Base-by-base conservation (phyloP, 1,140 invertebrate genomes). In the Carcinoscorpius rotundicauda region DNA sequence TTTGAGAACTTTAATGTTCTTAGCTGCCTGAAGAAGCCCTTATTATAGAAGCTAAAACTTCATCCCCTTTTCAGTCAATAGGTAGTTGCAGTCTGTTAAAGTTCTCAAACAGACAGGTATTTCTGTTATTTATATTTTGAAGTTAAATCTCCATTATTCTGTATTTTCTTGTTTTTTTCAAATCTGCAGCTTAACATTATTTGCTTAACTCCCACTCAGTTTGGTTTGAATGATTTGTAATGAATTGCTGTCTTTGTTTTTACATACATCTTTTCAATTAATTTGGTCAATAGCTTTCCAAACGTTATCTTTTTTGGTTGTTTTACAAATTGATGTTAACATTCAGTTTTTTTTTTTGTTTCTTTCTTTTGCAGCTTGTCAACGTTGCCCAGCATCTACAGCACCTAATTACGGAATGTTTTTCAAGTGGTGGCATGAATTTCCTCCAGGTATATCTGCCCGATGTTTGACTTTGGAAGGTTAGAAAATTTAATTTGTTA, bases 401-500 rank as follows among this genome's bases (percentile, higher is more conserved):
- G 77, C 79, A 3, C 81, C 84, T 4, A 78, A 80, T 52, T 82
- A 79, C 64, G 79, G 79, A 4, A 73, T 82, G 11, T 75, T 78
- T 62, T 79, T 79, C 70, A 75, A 74, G 48, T 77, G 78, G 72
- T 85, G 83, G 83, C 76, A 80, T 57, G 67, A 69, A 49, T 70
- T 84, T 71, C 83, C 83, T 3, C 69, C 73, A 11, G 77, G 78
- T 58, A 73, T 84, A 66, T 73, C 76, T 8, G 72, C 78, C 4
- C 74, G 75, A 5, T 85, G 83, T 69, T 76, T 78, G 69, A 75
- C 73, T 52, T 61, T 75, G 48, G 75, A 78, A 71, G 76, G 77
- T 78, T 29, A 29, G 29, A 29, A 29, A 29, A 29, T 29, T 29
- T 29, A 29, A 29, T 29, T 29, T 29, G 29, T 29, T 29, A 29